Conservation (phyloP, 2,797 vertebrate genomes). For the Hydrophis major region DNA sequence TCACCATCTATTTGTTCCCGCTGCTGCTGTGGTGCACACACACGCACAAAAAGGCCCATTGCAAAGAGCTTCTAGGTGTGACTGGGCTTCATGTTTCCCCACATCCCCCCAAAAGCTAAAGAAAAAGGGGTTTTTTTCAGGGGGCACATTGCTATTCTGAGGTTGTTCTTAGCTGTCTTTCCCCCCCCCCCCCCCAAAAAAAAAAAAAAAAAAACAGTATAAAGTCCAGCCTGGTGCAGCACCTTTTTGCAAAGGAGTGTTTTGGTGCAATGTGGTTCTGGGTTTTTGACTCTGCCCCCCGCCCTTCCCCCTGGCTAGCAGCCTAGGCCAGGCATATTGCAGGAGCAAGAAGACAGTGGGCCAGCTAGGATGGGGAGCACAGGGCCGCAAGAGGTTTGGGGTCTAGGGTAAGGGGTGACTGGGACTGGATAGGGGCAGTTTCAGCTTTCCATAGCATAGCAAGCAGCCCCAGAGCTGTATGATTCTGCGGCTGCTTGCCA, state of each 20-base stretch:
- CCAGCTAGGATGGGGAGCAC: neutral
- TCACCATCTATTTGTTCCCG: neutral
- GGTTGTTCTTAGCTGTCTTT: neutral
- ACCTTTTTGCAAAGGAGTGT: neutral
- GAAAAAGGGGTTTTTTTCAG: neutral
- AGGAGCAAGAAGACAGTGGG: neutral
- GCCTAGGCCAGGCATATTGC: neutral
- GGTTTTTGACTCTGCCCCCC: neutral
- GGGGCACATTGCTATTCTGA: neutral
- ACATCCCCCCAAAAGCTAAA: neutral
- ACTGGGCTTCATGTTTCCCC: neutral
- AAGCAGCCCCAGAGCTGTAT: neutral
- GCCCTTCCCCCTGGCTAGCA: neutral
- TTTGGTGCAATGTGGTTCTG: neutral
- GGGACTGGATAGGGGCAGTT: neutral
- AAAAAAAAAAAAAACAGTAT: too few relatives aligned
- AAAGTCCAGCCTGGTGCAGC: neutral
- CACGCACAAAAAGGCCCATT: neutral
- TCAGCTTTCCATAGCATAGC: neutral
- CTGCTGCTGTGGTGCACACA: neutral
- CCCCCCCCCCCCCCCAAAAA: too few relatives aligned
- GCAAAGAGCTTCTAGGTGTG: neutral
- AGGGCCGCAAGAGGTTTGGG: neutral
- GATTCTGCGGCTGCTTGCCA: neutral
- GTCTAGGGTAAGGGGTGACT: neutral